Conservation (phyloP, 2,113 vertebrate genomes). For the Peromyscus leucopus region DNA sequence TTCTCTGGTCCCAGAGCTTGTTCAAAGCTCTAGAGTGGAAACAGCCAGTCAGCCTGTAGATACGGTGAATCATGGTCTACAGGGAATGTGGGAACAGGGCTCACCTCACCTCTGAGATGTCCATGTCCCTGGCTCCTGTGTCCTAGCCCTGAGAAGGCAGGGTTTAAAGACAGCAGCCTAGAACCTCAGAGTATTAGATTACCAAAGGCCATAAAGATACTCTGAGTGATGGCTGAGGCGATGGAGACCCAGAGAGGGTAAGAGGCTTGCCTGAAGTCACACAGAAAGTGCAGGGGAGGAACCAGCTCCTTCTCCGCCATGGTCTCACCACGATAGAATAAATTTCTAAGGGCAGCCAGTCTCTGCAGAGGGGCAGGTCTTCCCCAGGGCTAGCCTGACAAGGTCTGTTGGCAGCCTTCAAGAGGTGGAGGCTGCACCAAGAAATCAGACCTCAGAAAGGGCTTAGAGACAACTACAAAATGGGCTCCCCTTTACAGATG, state of each 20-base stretch:
- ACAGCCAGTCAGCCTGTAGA: conserved; percentile 62
- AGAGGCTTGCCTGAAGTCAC: neutral
- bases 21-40: conserved; percentile 60
- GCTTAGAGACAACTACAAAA: neutral
- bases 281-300: neutral
- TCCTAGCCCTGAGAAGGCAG: neutral
- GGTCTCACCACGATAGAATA: neutral
- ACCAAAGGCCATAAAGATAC: neutral
- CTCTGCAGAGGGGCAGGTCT: neutral
- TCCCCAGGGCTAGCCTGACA: neutral
- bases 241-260: neutral
- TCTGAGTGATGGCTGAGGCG: neutral
- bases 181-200: neutral
- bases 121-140: neutral
- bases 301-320: neutral
- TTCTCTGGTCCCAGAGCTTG: conserved; percentile 67
- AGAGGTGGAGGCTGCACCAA: neutral
- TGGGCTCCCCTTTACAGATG: neutral
- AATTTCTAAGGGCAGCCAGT: neutral
- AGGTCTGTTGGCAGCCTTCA: neutral
- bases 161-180: neutral
- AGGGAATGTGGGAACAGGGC: neutral
- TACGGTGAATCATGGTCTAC: conserved; percentile 3
- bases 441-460: neutral
- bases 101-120: neutral